Percentiles rank a stretch among this genome's conserved stretches.
Conservation (phyloP, 2,797 vertebrate species). For the Helarctos malayanus region DNA sequence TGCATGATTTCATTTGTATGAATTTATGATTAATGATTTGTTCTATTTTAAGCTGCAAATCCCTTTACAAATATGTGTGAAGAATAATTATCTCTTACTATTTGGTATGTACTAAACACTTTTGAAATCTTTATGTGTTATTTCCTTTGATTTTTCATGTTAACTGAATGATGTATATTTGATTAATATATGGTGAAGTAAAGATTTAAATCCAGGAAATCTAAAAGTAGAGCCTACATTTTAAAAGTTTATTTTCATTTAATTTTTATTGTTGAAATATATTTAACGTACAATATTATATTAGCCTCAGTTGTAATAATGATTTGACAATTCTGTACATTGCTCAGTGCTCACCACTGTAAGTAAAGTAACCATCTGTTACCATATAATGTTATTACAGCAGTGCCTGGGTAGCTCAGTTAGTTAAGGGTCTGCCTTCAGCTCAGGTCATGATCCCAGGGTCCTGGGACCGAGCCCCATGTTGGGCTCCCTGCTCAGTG, state of each 20-base stretch:
- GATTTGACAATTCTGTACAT: background rate
- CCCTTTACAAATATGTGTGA: background rate
- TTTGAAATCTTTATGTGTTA: background rate
- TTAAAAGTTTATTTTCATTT: background rate
- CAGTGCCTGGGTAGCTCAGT: background rate
- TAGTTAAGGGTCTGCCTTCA: background rate
- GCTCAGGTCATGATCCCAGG: background rate
- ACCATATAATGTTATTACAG: background rate
- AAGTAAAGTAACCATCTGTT: background rate
- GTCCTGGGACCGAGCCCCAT: too few relatives aligned
- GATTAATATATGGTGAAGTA: background rate
- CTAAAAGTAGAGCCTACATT: background rate
- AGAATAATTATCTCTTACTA: background rate
- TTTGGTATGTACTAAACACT: background rate
- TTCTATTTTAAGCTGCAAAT: background rate
- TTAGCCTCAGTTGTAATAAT: background rate
- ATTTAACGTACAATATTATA: background rate
- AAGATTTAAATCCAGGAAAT: background rate
- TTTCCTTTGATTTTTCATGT: background rate
- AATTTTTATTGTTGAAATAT: background rate
- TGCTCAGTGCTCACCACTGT: background rate
- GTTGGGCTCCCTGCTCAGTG: background rate
- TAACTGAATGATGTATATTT: background rate
- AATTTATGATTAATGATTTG: background rate
- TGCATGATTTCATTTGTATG: background rate